phyloP scores from a whole-genome alignment of 2,797 vertebrate genomes.

The Paratrypauchen microcephalus region DNA sequence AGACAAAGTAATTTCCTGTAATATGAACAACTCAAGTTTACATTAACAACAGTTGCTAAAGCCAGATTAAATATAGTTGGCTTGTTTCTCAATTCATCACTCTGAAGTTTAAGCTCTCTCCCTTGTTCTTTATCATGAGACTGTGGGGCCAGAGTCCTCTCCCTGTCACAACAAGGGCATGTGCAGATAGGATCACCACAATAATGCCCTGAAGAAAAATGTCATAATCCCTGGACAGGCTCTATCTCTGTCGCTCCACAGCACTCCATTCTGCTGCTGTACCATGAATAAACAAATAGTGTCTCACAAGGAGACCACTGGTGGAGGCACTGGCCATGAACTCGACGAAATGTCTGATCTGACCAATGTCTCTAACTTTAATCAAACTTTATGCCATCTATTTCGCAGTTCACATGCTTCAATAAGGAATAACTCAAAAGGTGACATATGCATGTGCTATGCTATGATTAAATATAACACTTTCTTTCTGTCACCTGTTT shows the following conservation, averaged over 20 bases:
- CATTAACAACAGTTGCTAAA: neutral
- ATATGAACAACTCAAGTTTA: neutral
- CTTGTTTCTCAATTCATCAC: slow-evolving; percentile 1
- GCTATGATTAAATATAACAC: neutral
- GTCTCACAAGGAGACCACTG: neutral
- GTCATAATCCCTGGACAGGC: slow-evolving; percentile 45
- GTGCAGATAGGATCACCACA: slow-evolving; percentile 50
- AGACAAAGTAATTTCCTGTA: neutral
- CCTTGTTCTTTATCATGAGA: slow-evolving; percentile 37
- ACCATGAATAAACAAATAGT: slow-evolving; percentile 30
- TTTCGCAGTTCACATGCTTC: neutral
- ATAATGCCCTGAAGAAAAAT: slow-evolving; percentile 51
- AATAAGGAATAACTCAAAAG: neutral
- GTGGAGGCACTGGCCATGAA: slow-evolving; percentile 10
- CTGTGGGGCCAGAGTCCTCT: slow-evolving; percentile 40
- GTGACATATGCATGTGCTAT: neutral
- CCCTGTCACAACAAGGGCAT: slow-evolving; percentile 55
- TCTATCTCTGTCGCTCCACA: slow-evolving; percentile 25
- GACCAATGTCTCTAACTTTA: neutral
- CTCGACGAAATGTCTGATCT: neutral
- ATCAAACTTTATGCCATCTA: slow-evolving; percentile 8
- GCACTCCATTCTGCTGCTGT: slow-evolving; percentile 36
- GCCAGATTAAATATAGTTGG: neutral
- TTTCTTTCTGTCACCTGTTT: neutral
- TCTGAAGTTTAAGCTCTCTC: slow-evolving; percentile 38